These are phyloP conservation scores for Andricus curvator DNA, from an alignment of 2,888 invertebrate genomes.

Conservation along the genomic window DNA sequence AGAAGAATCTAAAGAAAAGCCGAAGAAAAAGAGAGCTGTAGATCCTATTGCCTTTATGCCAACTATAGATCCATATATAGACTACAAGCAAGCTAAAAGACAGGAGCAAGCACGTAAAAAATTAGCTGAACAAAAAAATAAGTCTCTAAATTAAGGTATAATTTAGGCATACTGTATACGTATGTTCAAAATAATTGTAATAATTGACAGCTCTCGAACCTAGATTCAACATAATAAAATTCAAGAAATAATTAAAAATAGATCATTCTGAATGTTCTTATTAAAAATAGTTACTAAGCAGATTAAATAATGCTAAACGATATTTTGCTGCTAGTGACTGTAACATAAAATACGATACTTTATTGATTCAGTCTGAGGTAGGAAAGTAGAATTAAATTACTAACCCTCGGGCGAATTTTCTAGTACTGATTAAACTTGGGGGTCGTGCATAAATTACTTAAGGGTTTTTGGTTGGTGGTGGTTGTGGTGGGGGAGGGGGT, in stretches of 20 bases:
- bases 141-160: neutral
- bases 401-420: neutral
- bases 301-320: no score
- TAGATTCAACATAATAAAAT: no score
- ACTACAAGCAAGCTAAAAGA: neutral
- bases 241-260: no score
- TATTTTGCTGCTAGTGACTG: no score
- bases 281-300: no score
- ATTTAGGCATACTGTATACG: no score
- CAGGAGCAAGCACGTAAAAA: constrained; percentile 32
- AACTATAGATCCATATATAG: neutral
- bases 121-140: neutral
- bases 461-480: no score
- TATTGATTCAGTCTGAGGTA: neutral
- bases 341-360: neutral
- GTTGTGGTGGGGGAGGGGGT: no score
- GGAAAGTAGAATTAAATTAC: neutral
- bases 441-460: no score
- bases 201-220: no score
- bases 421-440: neutral
- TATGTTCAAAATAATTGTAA: no score
- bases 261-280: no score
- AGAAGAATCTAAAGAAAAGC: constrained; percentile 19
- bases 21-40: neutral
- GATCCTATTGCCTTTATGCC: constrained; percentile 2